Evolutionary conservation across 2,113 vertebrate genomes (phyloP).

Genomic region (Vidua chalybeata): DNA sequence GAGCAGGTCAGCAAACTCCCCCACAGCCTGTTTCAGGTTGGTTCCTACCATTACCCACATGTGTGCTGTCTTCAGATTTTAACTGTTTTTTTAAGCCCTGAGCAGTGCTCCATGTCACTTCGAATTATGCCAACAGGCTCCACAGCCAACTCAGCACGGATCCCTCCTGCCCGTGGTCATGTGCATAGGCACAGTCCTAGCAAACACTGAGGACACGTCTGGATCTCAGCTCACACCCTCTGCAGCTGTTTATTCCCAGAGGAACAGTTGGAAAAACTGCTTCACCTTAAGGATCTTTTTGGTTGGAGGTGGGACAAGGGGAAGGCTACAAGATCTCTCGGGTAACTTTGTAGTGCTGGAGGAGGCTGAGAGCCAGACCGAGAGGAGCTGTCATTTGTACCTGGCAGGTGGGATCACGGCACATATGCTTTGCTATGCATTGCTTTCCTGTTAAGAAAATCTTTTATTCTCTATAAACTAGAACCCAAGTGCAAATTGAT

Average conservation of each 20-base stretch:
- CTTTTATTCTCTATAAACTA: background rate
- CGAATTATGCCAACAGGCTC: background rate
- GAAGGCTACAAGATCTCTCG: rapidly evolving
- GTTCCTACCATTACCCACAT: background rate
- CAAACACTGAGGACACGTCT: background rate
- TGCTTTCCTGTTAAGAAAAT: background rate
- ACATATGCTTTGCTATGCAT: rapidly evolving
- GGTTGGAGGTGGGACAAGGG: background rate
- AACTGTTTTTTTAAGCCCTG: background rate
- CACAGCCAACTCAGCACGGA: background rate
- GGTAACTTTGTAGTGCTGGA: background rate
- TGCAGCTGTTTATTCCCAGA: background rate
- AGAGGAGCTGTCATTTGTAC: rapidly evolving
- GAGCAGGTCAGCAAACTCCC: background rate
- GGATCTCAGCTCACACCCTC: background rate
- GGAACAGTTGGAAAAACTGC: background rate
- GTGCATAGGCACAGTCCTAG: background rate
- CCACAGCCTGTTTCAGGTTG: background rate
- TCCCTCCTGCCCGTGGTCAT: background rate
- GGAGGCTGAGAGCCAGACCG: background rate
- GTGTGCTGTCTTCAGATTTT: background rate
- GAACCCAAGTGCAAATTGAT: background rate
- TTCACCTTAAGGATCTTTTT: background rate
- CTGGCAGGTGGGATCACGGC: background rate
- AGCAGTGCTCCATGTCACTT: background rate